Percentiles rank a stretch among this genome's conserved stretches.
Conservation (phyloP, 2,797 vertebrate genomes). For the Columba guinea region DNA sequence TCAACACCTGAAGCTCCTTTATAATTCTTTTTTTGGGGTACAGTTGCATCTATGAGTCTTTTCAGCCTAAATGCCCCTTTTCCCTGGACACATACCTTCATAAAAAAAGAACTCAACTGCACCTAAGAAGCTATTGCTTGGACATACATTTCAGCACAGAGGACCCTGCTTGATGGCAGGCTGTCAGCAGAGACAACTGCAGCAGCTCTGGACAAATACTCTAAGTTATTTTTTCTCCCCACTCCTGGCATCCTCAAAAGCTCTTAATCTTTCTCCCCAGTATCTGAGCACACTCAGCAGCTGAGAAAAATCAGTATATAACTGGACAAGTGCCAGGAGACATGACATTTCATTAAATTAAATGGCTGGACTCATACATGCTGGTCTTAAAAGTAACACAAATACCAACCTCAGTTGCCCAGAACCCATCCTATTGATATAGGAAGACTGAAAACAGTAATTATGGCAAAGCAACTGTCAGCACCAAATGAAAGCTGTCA, state of each 20-base stretch:
- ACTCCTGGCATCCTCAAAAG: conserved; percentile 2
- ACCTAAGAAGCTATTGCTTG: background rate
- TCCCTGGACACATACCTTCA: background rate
- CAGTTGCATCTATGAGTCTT: background rate
- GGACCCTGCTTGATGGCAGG: background rate
- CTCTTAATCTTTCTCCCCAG: conserved; percentile 26
- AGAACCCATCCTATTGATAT: conserved; percentile 70
- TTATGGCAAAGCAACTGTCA: conserved; percentile 70
- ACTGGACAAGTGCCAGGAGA: conserved; percentile 26
- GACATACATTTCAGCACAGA: background rate
- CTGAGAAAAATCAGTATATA: background rate
- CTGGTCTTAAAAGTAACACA: conserved; percentile 34
- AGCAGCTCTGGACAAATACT: background rate
- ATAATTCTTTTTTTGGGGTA: accelerated
- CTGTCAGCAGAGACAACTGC: background rate
- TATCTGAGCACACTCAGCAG: conserved; percentile 12
- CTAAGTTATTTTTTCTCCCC: background rate
- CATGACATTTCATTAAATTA: background rate
- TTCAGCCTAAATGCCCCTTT: background rate
- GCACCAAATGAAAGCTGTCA: conserved; percentile 28
- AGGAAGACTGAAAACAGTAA: conserved; percentile 78
- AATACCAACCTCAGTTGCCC: conserved; percentile 40
- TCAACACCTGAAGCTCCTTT: background rate
- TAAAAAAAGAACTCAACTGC: background rate
- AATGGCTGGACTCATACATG: background rate